These are phyloP conservation scores for Parus major DNA, from an alignment of 2,113 vertebrate species.

Conservation along the genomic window DNA sequence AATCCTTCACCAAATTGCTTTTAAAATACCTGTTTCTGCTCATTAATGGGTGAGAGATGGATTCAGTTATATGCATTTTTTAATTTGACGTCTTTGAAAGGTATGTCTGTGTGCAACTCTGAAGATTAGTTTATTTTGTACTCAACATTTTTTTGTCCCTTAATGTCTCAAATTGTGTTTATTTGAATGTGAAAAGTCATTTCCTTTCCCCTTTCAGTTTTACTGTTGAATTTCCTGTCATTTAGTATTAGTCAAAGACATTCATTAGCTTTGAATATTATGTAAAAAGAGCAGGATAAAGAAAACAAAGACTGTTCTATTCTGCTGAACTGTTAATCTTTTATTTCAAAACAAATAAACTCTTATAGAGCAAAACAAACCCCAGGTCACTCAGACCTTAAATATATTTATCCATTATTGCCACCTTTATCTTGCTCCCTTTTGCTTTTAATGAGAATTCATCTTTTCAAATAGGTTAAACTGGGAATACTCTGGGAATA, in stretches of 20 bases:
- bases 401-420: not conserved
- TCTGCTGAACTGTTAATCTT: not conserved
- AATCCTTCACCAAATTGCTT: not conserved
- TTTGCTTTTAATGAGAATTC: not conserved
- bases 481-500: not conserved
- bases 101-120: not conserved
- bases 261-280: not conserved
- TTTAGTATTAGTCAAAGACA: not conserved
- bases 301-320: not conserved
- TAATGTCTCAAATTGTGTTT: not conserved
- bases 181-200: not conserved
- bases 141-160: not conserved
- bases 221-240: not conserved
- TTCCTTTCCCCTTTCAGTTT: not conserved
- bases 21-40: not conserved
- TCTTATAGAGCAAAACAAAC: not conserved
- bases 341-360: not conserved
- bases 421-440: not conserved
- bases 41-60: not conserved
- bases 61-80: not conserved
- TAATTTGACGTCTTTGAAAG: not conserved
- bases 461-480: not conserved
- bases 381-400: not conserved
- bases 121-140: not conserved
- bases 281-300: not conserved